A percentile compares a stretch with the other conserved stretches of the same genome.
These are phyloP conservation scores for Chrosomus eos DNA, from an alignment of 2,797 vertebrate species.

Conservation along the genomic window DNA sequence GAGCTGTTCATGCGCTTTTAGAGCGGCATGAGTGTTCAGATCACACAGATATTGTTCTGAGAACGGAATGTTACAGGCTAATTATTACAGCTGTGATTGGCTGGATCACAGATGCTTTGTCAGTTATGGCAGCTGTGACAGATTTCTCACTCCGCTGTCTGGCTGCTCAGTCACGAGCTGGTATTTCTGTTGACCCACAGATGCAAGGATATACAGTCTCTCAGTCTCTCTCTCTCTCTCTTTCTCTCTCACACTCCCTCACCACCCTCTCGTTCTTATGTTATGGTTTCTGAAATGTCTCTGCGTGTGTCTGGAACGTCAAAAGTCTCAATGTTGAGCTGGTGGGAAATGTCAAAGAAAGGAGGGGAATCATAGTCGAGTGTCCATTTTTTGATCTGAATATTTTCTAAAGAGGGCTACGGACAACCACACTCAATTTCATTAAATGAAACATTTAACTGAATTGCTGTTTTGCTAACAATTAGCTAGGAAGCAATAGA, in stretches of 20 bases:
- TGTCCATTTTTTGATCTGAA: conserved; percentile 94
- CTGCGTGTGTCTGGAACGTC: conserved; percentile 80
- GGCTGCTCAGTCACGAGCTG: conserved; percentile 78
- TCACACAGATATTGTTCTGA: conserved; percentile 5
- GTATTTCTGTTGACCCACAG: conserved; percentile 82
- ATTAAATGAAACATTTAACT: neutral
- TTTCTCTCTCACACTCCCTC: conserved; percentile 78
- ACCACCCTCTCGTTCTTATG: conserved; percentile 72
- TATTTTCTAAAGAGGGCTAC: conserved; percentile 62
- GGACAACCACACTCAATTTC: neutral
- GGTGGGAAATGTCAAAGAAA: conserved; percentile 91
- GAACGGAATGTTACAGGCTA: neutral
- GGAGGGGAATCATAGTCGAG: conserved; percentile 80
- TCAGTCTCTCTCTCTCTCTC: conserved; percentile 82
- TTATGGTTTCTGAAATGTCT: conserved; percentile 92
- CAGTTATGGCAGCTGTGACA: conserved; percentile 83
- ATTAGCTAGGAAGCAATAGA: neutral
- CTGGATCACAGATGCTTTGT: conserved; percentile 80
- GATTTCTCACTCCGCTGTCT: conserved; percentile 77
- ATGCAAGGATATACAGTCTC: conserved; percentile 75
- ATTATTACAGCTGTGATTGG: conserved; percentile 74
- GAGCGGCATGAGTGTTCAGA: conserved; percentile 35
- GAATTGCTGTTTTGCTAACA: neutral
- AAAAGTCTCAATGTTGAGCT: conserved; percentile 92
- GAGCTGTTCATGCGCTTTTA: conserved; percentile 24